A percentile compares a stretch with the other conserved stretches of the same genome.
phyloP scores from a whole-genome alignment of 2,888 invertebrate genomes.

The Saturnia japonica region DNA sequence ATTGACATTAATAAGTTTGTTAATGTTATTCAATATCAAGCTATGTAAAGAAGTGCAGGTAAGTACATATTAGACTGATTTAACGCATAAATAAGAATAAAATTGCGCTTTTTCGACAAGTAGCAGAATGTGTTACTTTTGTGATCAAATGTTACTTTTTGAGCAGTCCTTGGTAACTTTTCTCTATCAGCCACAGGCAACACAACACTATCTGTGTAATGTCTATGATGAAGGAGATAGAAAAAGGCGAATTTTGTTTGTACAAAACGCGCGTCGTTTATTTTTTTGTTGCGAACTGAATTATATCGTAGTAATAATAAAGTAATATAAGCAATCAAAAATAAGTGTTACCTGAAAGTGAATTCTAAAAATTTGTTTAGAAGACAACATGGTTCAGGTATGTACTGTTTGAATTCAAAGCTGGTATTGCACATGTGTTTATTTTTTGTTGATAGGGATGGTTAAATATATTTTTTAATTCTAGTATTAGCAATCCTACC shows the following conservation, averaged over 20 bases:
- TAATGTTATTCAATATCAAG: no score
- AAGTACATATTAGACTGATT: no score
- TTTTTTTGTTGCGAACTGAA: conserved; percentile 8
- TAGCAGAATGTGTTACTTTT: no score
- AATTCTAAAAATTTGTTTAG: conserved; percentile 1
- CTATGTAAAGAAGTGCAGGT: no score
- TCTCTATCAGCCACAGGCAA: no score
- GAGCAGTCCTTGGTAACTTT: no score
- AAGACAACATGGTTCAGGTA: conserved; percentile 72
- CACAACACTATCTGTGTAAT: no score
- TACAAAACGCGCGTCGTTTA: neutral
- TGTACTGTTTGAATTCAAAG: conserved; percentile 37
- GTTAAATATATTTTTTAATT: neutral
- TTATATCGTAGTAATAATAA: neutral
- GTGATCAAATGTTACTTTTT: no score
- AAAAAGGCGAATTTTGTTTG: neutral
- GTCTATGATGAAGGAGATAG: no score
- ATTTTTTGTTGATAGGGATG: conserved; percentile 18
- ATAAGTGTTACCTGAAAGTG: neutral
- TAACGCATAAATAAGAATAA: no score
- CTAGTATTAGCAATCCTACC: neutral
- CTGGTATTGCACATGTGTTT: conserved; percentile 29
- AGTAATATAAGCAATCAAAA: neutral
- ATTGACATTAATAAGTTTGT: no score
- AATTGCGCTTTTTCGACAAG: no score